These are phyloP conservation scores for Ochotona princeps DNA, from an alignment of 2,113 vertebrate genomes.

Conservation along the genomic window DNA sequence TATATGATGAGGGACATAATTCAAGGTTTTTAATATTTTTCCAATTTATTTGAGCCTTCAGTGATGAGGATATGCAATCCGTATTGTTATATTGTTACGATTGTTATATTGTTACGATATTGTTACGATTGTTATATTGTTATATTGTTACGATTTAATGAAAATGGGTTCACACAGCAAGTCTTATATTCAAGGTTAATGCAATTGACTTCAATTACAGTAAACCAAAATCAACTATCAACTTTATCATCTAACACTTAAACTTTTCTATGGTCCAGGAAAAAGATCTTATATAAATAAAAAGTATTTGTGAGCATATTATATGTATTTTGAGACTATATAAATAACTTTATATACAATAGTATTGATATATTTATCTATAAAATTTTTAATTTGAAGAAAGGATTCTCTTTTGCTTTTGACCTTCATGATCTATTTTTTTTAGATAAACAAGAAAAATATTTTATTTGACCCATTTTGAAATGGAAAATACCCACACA, in stretches of 20 bases:
- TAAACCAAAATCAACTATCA: neutral
- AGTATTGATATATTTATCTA: too few species aligned
- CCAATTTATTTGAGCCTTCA: neutral
- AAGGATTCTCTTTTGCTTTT: slow-evolving; percentile 24
- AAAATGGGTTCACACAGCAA: neutral
- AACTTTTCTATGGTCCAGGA: neutral
- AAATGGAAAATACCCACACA: slow-evolving; percentile 6
- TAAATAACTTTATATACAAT: neutral
- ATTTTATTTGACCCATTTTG: neutral
- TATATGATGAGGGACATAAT: too few species aligned
- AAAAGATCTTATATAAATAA: neutral
- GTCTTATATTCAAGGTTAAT: slow-evolving; percentile 4
- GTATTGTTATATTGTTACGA: neutral
- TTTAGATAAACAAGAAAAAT: slow-evolving; percentile 28
- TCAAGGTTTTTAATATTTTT: neutral
- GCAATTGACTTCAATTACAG: neutral
- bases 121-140: too few species aligned
- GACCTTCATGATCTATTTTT: slow-evolving; percentile 27
- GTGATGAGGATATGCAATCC: neutral
- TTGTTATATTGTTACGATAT: too few species aligned
- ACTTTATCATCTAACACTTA: neutral
- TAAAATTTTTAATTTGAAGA: neutral
- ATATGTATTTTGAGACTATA: neutral
- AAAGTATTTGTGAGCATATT: neutral
- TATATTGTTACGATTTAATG: neutral